These are phyloP conservation scores for Eledona agricola DNA, from an alignment of 2,888 invertebrate genomes.

Conservation along the genomic window DNA sequence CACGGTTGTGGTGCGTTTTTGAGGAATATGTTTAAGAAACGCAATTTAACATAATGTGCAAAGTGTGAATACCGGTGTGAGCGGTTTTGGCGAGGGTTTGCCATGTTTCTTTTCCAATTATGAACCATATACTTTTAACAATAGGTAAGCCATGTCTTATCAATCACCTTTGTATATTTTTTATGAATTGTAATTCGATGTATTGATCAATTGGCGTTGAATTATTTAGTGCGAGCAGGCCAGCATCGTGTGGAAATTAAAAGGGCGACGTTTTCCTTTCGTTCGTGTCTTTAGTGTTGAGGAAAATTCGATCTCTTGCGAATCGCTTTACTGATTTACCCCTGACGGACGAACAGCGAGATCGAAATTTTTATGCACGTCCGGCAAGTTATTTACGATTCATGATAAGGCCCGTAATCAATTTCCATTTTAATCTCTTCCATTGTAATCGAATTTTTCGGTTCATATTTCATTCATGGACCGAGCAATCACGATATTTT, in stretches of 20 bases:
- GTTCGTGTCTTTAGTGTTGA: neutral
- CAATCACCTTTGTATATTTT: slow-evolving; percentile 61
- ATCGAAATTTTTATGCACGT: slow-evolving; percentile 17
- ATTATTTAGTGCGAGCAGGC: slow-evolving; percentile 25
- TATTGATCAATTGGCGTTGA: slow-evolving; percentile 45
- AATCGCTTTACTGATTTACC: slow-evolving; percentile 7
- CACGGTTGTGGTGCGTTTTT: slow-evolving; percentile 49
- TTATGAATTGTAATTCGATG: slow-evolving; percentile 55
- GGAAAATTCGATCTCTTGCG: slow-evolving; percentile 4
- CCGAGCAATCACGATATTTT: slow-evolving; percentile 8
- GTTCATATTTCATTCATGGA: slow-evolving; percentile 27
- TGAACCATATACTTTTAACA: slow-evolving; percentile 61
- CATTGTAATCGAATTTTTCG: slow-evolving; percentile 44
- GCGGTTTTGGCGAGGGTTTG: slow-evolving; percentile 50
- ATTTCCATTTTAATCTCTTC: slow-evolving; percentile 39
- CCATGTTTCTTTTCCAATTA: slow-evolving; percentile 58
- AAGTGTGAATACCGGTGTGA: slow-evolving; percentile 47
- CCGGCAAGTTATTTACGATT: slow-evolving; percentile 9
- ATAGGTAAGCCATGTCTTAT: slow-evolving; percentile 64
- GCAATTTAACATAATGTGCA: slow-evolving; percentile 50
- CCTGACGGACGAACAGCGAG: slow-evolving; percentile 8
- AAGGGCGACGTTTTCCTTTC: neutral
- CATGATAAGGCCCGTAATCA: slow-evolving; percentile 37
- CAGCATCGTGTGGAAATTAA: too few species aligned
- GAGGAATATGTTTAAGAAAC: slow-evolving; percentile 52